Evolutionary conservation across 2,113 vertebrate genomes (phyloP), one percentile per base, ranked within the genome.

Genomic region (Menura novaehollandiae): DNA sequence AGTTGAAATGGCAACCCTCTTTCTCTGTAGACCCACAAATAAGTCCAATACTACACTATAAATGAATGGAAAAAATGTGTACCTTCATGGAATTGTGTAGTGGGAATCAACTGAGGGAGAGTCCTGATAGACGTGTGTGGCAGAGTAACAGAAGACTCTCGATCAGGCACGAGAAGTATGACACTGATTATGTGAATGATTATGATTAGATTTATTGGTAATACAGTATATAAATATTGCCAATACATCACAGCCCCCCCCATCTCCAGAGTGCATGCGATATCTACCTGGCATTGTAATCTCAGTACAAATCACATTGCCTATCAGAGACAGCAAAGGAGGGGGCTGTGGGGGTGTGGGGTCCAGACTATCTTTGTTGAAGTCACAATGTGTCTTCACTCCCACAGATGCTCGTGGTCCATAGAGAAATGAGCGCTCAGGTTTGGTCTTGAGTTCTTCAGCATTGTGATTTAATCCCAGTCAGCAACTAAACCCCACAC

Each of bases 321-420:
- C 15, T n/a, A 2, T 41, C 46, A 39, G 69, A 47, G 17, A 68
- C 46, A 37, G 13, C 7, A 37, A 51, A 69, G 44, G 10, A 37
- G 13, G 26, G 46, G 46, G 20, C 23, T 22, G 3, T 59, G 39
- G 28, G 37, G 17, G 3, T 21, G 16, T 39, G 11, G 3, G 24
- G 6, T 35, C n/a, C 7, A 26, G 21, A 55, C 9, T 32, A 1
- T 83, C 56, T 32, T 43, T 43, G 35, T 37, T 0, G 0, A 56
- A 49, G 21, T 37, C 49, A 35, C 18, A 49, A 24, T 63, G 3
- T 51, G 9, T 43, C 66, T 53, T 88, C 39, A 33, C 5, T 67
- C 8, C 4, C 62, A 79, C 15, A 51, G 35, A 37, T n/a, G 4
- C 5, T 62, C 19, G 14, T 15, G 22, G 32, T 58, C 37, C 18